These are phyloP conservation scores for Cataglyphis rosenhaueri DNA, from an alignment of 2,888 invertebrate species.

Conservation along the genomic window DNA sequence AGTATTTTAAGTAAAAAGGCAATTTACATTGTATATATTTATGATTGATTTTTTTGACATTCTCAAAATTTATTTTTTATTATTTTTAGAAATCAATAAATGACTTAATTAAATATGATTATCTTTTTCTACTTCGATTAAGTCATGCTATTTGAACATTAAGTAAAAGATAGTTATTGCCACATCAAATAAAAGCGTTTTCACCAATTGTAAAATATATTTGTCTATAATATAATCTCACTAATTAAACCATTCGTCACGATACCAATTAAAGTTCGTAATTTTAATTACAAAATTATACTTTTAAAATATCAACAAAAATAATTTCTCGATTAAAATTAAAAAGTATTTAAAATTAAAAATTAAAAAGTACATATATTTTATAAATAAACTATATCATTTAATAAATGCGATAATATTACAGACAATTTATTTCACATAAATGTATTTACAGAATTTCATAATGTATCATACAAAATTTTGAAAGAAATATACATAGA, in stretches of 20 bases:
- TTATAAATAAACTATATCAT: background rate
- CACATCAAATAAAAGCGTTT: constrained; percentile 20
- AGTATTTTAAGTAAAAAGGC: background rate
- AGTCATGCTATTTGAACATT: constrained; percentile 16
- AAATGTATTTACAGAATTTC: background rate
- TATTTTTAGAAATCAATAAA: constrained; percentile 23
- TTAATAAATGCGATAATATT: too few relatives aligned
- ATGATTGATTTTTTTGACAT: background rate
- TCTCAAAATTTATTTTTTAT: background rate
- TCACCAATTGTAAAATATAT: constrained; percentile 19
- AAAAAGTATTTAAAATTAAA: background rate
- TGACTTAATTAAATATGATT: constrained; percentile 26
- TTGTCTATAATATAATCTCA: background rate
- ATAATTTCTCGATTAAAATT: background rate
- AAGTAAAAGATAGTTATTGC: constrained; percentile 19
- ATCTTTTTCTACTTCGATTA: background rate
- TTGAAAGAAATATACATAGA: background rate
- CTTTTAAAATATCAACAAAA: background rate
- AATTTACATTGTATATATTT: background rate
- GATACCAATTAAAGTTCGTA: background rate
- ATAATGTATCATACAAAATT: background rate
- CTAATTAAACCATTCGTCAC: background rate
- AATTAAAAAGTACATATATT: background rate
- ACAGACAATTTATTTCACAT: too few relatives aligned
- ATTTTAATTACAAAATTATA: background rate